Evolutionary conservation across 1,140 invertebrate genomes (phyloP), one percentile per base, ranked within the genome.

Genomic region (Metopolophium dirhodum): DNA sequence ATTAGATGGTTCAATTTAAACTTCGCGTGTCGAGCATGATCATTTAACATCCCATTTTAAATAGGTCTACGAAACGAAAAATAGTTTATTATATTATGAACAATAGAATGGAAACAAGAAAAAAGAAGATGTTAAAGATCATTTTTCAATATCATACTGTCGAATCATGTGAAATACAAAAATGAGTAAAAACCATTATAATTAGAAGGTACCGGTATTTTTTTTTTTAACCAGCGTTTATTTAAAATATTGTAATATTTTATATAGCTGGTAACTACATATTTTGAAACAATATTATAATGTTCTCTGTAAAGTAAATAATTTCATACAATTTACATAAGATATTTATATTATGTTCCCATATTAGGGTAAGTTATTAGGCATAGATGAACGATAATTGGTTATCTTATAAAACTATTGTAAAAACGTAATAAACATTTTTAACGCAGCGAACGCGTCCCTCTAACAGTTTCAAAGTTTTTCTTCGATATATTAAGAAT

Each of bases 1-100:
- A 90, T 90, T 57, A 23, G 88, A 90, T 37, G 51, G 88, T 54
- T 90, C 88, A 57, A 90, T 90, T 90, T 90, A 57, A 89, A 90
- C 88, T 22, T 41, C 35, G 88, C 88, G 88, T 30, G 86, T 88
- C 86, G 86, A 11, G 83, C 37, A 83, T 41, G 83, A 85, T 41
- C 83, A 41, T 85, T 85, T 85, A 85, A 45, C 83, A 22, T 41
- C 83, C 41, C 83, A 49, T 14, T 87, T 47, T n/a, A 87, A 87
- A 87, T 49, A 7, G 41, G 37, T 49, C 85, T 87, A 49, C 47
- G 85, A 87, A 87, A 45, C 23, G 23, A 85, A 41, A 85, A 41
- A 85, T 77, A n/a, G 18, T 77, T n/a, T n/a, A 77, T 77, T 18
- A 77, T 77, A 18, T 77, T 77, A 77, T n/a, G n/a, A 77, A 77